Base-by-base conservation (phyloP, 2,113 vertebrate genomes). In the Acanthochromis polyacanthus region DNA sequence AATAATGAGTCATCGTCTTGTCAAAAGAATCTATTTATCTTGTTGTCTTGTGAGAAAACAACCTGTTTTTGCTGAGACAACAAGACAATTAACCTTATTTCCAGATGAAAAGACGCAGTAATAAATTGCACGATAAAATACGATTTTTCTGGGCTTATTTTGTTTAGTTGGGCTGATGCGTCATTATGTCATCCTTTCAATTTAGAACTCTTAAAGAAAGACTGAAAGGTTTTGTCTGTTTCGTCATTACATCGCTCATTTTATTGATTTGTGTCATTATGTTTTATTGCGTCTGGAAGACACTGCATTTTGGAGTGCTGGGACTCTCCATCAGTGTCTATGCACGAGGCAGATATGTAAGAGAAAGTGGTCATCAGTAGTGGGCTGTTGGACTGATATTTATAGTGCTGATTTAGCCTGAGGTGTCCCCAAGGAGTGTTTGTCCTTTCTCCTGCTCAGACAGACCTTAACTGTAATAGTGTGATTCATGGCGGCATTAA, bases 371-470 rank as follows among this genome's bases (percentile, higher is more conserved):
- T 60, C 61, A 11, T 75, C 75, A 74, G 53, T 74, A 78, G 62
- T 69, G 45, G 38, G 62, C 71, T 76, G 30, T 38, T 20, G 45
- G 10, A 48, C 69, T 62, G 75, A 74, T 92, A 91, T 92, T 92
- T 92, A 93, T 91, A 86, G 93, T 23, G 71, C 60, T 80, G 71
- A 90, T 86, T 88, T 87, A 75, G 71, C 78, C 77, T 81, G 71
- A 90, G 64, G 69, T 82, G 68, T 88, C 90, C 75, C 81, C 10
- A 23, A 58, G 87, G 92, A 91, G 70, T 65, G 63, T 89, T 90
- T 91, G 91, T 92, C 92, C 93, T 93, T 81, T 75, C 53, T 76
- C 25, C 72, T 66, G 59, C 77, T 81, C 63, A 80, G 61, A 55
- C 51, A 81, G 72, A 74, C 83, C 62, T 81, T 81, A 88, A 83